phyloP scores from a whole-genome alignment of 2,113 vertebrate species.

The Pelusios castaneus region DNA sequence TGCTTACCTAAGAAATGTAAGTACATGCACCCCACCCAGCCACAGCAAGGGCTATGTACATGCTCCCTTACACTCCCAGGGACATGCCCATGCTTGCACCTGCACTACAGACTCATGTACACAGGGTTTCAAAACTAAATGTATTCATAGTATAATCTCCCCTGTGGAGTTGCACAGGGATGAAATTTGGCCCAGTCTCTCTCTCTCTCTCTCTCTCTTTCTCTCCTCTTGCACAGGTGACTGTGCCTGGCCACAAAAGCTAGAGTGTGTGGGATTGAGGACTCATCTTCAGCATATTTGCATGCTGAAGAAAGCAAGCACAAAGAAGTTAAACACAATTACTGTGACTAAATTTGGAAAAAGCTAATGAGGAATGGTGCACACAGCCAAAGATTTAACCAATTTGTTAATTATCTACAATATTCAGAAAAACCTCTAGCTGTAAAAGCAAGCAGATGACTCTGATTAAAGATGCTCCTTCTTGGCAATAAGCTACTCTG shows the following conservation, averaged over 20 bases:
- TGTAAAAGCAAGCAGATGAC: background rate
- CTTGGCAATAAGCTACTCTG: background rate
- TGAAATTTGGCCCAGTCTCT: background rate
- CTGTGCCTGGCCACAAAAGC: background rate
- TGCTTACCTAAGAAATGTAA: background rate
- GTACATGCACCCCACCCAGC: background rate
- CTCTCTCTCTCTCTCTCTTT: background rate
- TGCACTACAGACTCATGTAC: fast-evolving
- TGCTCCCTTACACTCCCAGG: background rate
- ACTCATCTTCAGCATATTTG: background rate
- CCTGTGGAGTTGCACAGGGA: background rate
- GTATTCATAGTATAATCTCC: background rate
- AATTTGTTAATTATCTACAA: conserved; percentile 6
- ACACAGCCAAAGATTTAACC: background rate
- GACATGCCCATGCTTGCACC: background rate
- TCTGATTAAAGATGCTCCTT: background rate
- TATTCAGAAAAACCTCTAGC: background rate
- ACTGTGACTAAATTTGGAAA: background rate
- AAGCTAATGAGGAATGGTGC: background rate
- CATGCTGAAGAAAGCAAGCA: background rate
- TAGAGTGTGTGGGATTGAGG: background rate
- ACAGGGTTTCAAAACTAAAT: fast-evolving
- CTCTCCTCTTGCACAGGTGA: background rate
- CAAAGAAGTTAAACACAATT: background rate
- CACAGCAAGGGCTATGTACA: background rate